Conservation (phyloP, 1,140 invertebrate genomes). For the Holcopasites calliopsidis region DNA sequence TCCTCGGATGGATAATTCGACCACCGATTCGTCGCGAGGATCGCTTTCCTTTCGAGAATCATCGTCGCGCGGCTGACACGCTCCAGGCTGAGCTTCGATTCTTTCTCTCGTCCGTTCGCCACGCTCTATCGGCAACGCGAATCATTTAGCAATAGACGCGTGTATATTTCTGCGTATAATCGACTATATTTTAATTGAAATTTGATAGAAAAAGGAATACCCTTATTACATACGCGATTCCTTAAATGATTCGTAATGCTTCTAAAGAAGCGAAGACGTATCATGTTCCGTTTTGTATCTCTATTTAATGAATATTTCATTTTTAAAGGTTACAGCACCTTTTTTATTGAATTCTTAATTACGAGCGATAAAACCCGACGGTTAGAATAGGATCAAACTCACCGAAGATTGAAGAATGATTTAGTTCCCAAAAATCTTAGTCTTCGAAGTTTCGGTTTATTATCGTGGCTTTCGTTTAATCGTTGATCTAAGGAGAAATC, state of each 20-base stretch:
- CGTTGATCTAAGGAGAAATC: slow-evolving; percentile 5
- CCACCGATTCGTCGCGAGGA: not conserved
- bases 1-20: not conserved
- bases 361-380: not conserved
- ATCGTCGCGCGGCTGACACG: not conserved
- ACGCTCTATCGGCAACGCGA: not conserved
- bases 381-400: not conserved
- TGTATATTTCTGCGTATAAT: not conserved
- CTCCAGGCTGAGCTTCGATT: slow-evolving; percentile 22
- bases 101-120: not conserved
- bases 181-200: slow-evolving; percentile 21
- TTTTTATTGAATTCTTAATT: not conserved
- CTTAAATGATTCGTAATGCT: slow-evolving; percentile 2
- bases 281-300: not conserved
- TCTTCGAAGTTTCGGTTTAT: slow-evolving; percentile 19
- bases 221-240: not conserved
- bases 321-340: not conserved
- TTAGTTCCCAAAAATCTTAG: slow-evolving; percentile 2
- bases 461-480: slow-evolving; percentile 6
- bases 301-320: not conserved
- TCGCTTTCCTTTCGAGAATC: not conserved
- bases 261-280: slow-evolving; percentile 18
- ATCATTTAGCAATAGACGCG: not conserved
- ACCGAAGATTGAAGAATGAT: not conserved
- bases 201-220: slow-evolving; percentile 31